Evolutionary conservation across 2,797 vertebrate genomes (phyloP).

Genomic region (Helicolenus hilgendorfi): DNA sequence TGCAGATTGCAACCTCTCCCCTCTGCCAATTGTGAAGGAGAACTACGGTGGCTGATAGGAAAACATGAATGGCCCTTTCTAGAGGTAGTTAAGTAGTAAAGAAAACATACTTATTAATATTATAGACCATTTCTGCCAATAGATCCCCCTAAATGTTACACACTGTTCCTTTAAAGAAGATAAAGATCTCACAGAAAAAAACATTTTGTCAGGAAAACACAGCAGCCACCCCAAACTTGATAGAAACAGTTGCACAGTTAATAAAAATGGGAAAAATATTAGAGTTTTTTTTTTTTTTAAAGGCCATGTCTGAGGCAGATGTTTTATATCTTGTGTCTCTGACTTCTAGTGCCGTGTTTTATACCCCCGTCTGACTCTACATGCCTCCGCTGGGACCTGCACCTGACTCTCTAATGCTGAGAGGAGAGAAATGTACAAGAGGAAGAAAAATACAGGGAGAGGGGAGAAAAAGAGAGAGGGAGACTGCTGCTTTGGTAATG

Average conservation of each 20-base stretch:
- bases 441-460: neutral
- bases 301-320: neutral
- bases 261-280: constrained; percentile 3
- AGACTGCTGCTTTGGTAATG: constrained; percentile 28
- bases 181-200: neutral
- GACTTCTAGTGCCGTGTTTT: constrained; percentile 51
- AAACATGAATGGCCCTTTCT: too few relatives aligned
- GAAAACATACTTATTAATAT: too few relatives aligned
- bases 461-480: neutral
- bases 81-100: too few relatives aligned
- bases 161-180: neutral
- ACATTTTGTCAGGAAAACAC: neutral
- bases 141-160: too few relatives aligned
- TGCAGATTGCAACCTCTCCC: too few relatives aligned
- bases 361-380: constrained; percentile 25
- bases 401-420: constrained; percentile 53
- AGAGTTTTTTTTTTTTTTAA: constrained; percentile 47
- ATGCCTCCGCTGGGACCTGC: constrained; percentile 52
- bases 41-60: too few relatives aligned
- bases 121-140: too few relatives aligned
- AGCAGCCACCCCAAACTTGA: neutral
- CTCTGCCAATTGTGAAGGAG: too few relatives aligned
- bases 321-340: constrained; percentile 48
- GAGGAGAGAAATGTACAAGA: constrained; percentile 25
- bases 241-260: neutral